A percentile compares a stretch with the other conserved stretches of the same genome.
phyloP scores from a whole-genome alignment of 2,888 invertebrate genomes.

The Drepanosiphum platanoidis region DNA sequence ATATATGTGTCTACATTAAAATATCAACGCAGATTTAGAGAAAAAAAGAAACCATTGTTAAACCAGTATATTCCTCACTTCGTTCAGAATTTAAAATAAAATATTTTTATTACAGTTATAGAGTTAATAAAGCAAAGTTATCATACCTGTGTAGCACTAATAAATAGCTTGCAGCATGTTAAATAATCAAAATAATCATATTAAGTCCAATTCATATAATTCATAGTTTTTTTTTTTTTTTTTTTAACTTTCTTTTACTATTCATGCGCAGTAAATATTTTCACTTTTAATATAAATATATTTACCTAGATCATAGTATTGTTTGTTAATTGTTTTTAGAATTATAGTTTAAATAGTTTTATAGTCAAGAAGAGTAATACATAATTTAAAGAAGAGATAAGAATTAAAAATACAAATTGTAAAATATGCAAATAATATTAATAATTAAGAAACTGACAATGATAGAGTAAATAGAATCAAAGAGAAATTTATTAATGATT shows the following conservation, averaged over 20 bases:
- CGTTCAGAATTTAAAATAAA: neutral
- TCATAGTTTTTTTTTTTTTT: neutral
- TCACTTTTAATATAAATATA: neutral
- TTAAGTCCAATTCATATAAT: neutral
- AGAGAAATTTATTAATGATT: neutral
- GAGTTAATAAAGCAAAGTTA: neutral
- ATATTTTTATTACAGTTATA: neutral
- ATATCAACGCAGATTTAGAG: too few species aligned
- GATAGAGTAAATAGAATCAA: neutral
- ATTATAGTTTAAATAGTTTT: neutral
- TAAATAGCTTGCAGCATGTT: constrained; percentile 21
- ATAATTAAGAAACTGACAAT: neutral
- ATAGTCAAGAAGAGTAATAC: neutral
- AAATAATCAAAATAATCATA: neutral
- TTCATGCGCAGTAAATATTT: neutral
- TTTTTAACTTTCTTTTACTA: neutral
- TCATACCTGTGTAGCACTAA: constrained; percentile 6
- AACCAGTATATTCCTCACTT: too few species aligned
- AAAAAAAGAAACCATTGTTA: too few species aligned
- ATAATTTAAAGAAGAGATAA: neutral
- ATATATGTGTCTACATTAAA: too few species aligned
- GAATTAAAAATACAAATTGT: neutral
- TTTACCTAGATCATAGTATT: neutral
- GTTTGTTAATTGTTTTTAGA: neutral
- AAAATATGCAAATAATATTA: neutral